These are phyloP conservation scores for Chloroceryle amazona DNA, from an alignment of 2,797 vertebrate genomes.

Conservation along the genomic window DNA sequence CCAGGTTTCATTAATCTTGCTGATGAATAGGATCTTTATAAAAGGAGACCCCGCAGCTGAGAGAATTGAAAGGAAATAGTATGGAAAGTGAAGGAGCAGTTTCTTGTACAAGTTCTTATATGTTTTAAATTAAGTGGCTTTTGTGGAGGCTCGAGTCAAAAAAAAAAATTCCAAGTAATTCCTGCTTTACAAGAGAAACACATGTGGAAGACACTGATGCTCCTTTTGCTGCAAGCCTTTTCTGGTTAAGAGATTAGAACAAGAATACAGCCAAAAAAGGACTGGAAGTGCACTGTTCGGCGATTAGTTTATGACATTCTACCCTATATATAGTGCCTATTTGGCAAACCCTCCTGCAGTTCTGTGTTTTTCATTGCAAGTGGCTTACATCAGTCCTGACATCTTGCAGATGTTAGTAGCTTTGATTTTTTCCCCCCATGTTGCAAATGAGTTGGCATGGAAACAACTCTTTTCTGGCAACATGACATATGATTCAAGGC, in stretches of 20 bases:
- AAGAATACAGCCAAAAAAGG: conserved; percentile 74
- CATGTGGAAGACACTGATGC: conserved; percentile 54
- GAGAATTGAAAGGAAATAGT: conserved; percentile 62
- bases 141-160: conserved; percentile 53
- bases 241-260: conserved; percentile 59
- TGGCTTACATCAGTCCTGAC: conserved; percentile 82
- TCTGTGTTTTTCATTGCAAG: conserved; percentile 82
- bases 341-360: conserved; percentile 78
- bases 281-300: conserved; percentile 66
- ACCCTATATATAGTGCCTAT: conserved; percentile 73
- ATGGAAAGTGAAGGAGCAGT: conserved; percentile 59
- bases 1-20: conserved; percentile 65
- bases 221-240: conserved; percentile 70
- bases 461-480: conserved; percentile 87
- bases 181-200: conserved; percentile 42
- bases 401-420: conserved; percentile 87
- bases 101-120: conserved; percentile 55
- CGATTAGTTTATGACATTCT: conserved; percentile 75
- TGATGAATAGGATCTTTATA: conserved; percentile 69
- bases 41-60: conserved; percentile 42
- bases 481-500: conserved; percentile 87
- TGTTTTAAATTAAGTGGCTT: conserved; percentile 73
- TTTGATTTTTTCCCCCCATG: conserved; percentile 80
- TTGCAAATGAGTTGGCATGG: conserved; percentile 88
- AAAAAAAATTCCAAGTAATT: conserved; percentile 59